Base-by-base conservation (phyloP, 2,888 invertebrate species). In the Lepetodrilus schrolli region DNA sequence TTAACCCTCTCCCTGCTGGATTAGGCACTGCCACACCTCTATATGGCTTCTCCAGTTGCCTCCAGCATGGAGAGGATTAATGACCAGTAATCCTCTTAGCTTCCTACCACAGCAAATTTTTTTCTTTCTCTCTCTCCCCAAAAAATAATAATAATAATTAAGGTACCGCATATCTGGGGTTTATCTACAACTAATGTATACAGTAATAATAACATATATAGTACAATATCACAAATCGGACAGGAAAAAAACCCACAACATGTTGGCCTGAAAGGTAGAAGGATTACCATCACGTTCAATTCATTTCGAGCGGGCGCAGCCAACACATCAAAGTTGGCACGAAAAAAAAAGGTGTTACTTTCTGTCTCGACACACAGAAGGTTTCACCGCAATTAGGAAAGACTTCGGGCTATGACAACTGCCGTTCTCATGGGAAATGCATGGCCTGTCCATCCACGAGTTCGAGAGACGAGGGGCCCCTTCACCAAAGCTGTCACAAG, bases 341-440 rank as follows among this genome's bases (percentile, higher is more conserved):
- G n/a, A n/a, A n/a, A n/a, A n/a, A n/a, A n/a, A n/a, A 23, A 23
- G 43, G 68, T 68, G 47, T 20, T 21, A 26, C 47, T 43, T 34
- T 47, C 34, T 23, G 26, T 17, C 13, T 30, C 30, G n/a, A n/a
- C 48, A 68, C 47, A 68, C 68, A n/a, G 68, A 47, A 68, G 68
- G 47, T 68, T 43, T 47, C 30, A 49, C 70, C 50, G 38, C 26
- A 48, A 49, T 50, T 70, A 78, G 78, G 79, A 80, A 80, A 80
- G 80, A 80, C 80, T 75, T 79, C 76, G 80, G 80, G 80, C 80
- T 79, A 77, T 80, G 80, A 80, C 80, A 80, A 78, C 76, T 76
- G 77, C 80, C 78, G 80, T 79, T 80, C 80, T 80, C 74, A 74
- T 79, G 80, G 78, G 75, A 78, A 74, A 80, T 80, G 78, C 73